Base-by-base conservation (phyloP, 1,140 invertebrate genomes). In the Bombus sylvicola region DNA sequence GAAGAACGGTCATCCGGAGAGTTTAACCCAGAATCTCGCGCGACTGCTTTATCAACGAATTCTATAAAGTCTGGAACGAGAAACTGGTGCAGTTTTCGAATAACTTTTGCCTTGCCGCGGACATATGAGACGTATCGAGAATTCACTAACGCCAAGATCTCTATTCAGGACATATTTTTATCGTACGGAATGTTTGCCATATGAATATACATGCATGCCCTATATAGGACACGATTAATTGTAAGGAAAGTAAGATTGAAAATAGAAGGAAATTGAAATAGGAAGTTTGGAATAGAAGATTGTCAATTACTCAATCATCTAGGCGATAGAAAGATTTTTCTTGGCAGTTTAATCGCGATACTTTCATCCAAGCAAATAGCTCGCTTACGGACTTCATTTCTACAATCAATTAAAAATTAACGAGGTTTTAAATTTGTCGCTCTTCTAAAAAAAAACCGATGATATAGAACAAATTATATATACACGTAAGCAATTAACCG, bases 1-100 rank as follows among this genome's bases (percentile, higher is more conserved):
- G 28, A 39, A 3, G 10, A 22, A 9, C 10, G 13, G 22, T 28
- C 22, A 37, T 66, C 15, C 25, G 43, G 9, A 1, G 18, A 41
- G 28, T 64, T 25, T 47, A 57, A 53, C 37, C 25, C 13, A 31
- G 28, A 78, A 78, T 78, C 8, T 43, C 18, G 31, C 8, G 28
- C 57, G 4, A n/a, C 8, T 2, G 57, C 75, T 81, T 74, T 57
- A 79, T 87, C 81, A 87, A 87, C 62, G 73, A 87, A 88, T 87
- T 83, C 69, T 43, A 34, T 59, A 78, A 64, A 78, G 10, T 13
- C 18, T 2, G 22, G 25, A 25, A 59, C 15, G 25, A 76, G 34
- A 39, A 25, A 57, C 66, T 72, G 18, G 62, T n/a, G 59, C 74
- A 66, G 13, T 62, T 75, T 72, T 84, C 79, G 43, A 79, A 57